Evolutionary conservation across 2,113 vertebrate genomes (phyloP).

Genomic region (Thermophis baileyi): DNA sequence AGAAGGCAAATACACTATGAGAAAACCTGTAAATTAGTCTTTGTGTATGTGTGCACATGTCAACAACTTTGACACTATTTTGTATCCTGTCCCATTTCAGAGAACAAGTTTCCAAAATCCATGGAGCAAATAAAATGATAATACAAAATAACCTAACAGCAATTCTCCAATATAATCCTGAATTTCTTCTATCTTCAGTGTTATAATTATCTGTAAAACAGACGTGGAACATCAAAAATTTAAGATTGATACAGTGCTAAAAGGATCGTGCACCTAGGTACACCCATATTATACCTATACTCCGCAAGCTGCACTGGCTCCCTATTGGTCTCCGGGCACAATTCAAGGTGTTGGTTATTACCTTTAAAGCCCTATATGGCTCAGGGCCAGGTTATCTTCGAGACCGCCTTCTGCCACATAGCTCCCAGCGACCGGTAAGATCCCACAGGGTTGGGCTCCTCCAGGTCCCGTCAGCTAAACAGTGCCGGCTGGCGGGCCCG

Average conservation of each 20-base stretch:
- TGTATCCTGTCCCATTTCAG: background rate
- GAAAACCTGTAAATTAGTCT: background rate
- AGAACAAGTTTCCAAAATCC: background rate
- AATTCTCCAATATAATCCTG: background rate
- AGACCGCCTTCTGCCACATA: no score
- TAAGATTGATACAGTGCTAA: background rate
- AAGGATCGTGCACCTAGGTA: no score
- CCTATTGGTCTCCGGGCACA: no score
- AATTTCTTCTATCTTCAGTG: constrained; percentile 6
- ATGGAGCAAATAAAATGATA: background rate
- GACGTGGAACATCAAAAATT: background rate
- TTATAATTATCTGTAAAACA: background rate
- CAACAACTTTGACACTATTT: background rate
- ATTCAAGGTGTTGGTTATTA: no score
- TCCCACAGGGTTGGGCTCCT: no score
- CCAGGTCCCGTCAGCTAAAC: no score
- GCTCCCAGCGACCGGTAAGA: no score
- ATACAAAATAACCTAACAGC: background rate
- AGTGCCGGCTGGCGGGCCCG: no score
- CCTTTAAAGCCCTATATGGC: no score
- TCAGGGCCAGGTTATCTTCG: no score
- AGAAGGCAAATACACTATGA: background rate
- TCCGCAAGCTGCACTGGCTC: no score
- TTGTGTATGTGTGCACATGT: background rate
- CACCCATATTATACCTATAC: no score